A percentile compares a stretch with the other conserved stretches of the same genome.
These are phyloP conservation scores for Drosophila micromelanica DNA, from an alignment of 1,140 invertebrate species.

Conservation along the genomic window DNA sequence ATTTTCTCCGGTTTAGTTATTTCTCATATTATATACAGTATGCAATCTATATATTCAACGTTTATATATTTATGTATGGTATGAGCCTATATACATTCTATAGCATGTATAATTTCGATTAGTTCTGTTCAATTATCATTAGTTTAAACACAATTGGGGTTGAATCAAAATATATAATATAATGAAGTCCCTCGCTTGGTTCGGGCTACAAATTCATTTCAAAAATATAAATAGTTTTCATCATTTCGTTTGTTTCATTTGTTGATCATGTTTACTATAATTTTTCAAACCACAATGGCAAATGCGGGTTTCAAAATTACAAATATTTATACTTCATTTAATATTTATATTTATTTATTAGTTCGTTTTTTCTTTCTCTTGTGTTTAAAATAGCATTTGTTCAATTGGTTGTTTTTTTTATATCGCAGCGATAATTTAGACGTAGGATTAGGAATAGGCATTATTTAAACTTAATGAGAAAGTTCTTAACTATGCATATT, in stretches of 20 bases:
- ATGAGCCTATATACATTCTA: constrained; percentile 9
- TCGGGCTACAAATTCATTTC: constrained; percentile 36
- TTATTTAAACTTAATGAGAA: constrained; percentile 31
- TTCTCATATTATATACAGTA: background rate
- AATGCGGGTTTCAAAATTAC: constrained; percentile 28
- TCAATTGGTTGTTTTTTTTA: constrained; percentile 77
- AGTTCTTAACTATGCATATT: constrained; percentile 35
- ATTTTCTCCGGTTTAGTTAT: background rate
- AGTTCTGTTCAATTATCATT: background rate
- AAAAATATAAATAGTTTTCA: constrained; percentile 39
- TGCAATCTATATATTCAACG: constrained; percentile 10
- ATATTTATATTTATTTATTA: background rate
- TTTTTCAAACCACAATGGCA: constrained; percentile 26
- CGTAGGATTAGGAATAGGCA: constrained; percentile 33
- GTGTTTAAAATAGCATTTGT: constrained; percentile 38
- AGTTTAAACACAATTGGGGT: constrained; percentile 9
- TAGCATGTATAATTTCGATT: constrained; percentile 8
- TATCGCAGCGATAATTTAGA: constrained; percentile 78
- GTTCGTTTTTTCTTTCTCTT: constrained; percentile 10
- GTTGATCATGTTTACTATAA: constrained; percentile 13
- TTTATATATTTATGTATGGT: constrained; percentile 10
- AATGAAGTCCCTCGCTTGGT: constrained; percentile 14
- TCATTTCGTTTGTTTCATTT: constrained; percentile 13
- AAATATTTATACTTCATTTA: background rate
- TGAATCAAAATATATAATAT: constrained; percentile 24